Percentiles rank a stretch among this genome's conserved stretches.
Conservation (phyloP, 2,797 vertebrate species). For the Somateria mollissima region DNA sequence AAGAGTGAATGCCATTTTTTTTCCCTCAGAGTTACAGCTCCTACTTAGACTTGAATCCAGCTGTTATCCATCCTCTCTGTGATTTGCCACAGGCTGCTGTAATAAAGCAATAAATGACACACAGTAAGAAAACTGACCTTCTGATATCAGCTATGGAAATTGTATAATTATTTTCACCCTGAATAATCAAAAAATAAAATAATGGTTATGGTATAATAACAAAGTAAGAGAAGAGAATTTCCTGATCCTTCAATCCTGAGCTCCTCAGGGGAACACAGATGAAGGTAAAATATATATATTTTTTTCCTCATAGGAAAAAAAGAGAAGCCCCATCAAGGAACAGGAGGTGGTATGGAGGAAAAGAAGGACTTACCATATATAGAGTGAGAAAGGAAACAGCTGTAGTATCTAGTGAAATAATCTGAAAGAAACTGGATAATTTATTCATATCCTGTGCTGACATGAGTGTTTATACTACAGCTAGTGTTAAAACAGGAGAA, state of each 20-base stretch:
- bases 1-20: background rate
- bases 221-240: background rate
- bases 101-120: background rate
- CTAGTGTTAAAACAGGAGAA: background rate
- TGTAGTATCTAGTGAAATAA: background rate
- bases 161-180: background rate
- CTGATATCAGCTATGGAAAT: background rate
- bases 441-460: background rate
- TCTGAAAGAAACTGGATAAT: background rate
- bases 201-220: background rate
- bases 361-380: fast-evolving
- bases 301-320: background rate
- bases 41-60: background rate
- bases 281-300: background rate
- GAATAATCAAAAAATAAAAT: background rate
- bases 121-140: background rate
- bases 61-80: background rate
- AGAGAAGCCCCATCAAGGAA: background rate
- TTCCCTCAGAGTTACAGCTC: background rate
- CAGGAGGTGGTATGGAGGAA: background rate
- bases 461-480: background rate
- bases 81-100: background rate
- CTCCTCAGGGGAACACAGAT: background rate
- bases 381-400: background rate
- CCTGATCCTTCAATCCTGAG: background rate